These are phyloP conservation scores for Rhodeus uyekii DNA, from an alignment of 2,797 vertebrate species.

Conservation along the genomic window DNA sequence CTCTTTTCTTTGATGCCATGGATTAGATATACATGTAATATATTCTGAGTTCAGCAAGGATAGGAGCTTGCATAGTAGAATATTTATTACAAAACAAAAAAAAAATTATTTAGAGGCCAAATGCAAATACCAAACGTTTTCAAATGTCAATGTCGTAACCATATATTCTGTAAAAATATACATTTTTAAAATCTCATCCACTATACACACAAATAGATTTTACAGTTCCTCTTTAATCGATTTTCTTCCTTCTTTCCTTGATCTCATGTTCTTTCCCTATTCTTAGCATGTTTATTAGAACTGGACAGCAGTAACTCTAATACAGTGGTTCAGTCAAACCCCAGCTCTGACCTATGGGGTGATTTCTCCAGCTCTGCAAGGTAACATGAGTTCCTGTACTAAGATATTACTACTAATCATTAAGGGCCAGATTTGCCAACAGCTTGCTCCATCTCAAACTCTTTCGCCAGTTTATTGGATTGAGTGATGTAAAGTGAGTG, in stretches of 20 bases:
- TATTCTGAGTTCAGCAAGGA: background rate
- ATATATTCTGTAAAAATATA: background rate
- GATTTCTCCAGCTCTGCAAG: conserved; percentile 89
- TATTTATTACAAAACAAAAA: background rate
- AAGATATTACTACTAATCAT: background rate
- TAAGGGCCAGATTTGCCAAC: background rate
- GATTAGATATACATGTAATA: background rate
- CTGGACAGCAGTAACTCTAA: conserved; percentile 83
- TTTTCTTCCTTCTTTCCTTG: background rate
- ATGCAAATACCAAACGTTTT: background rate
- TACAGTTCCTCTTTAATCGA: too few relatives aligned
- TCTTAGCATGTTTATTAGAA: conserved; percentile 84
- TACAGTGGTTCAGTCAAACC: conserved; percentile 72
- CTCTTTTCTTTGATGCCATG: background rate
- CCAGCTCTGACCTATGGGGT: conserved; percentile 84
- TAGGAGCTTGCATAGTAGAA: background rate
- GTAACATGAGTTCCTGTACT: conserved; percentile 63
- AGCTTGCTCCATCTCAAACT: background rate
- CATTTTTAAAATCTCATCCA: background rate
- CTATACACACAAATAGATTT: background rate
- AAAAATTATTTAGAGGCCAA: background rate
- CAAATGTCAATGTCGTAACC: background rate
- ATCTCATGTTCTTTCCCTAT: background rate
- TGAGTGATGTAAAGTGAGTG: too few relatives aligned
- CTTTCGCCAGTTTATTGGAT: too few relatives aligned